These are phyloP conservation scores for Slavum lentiscoides DNA, from an alignment of 2,888 invertebrate genomes.

Conservation along the genomic window DNA sequence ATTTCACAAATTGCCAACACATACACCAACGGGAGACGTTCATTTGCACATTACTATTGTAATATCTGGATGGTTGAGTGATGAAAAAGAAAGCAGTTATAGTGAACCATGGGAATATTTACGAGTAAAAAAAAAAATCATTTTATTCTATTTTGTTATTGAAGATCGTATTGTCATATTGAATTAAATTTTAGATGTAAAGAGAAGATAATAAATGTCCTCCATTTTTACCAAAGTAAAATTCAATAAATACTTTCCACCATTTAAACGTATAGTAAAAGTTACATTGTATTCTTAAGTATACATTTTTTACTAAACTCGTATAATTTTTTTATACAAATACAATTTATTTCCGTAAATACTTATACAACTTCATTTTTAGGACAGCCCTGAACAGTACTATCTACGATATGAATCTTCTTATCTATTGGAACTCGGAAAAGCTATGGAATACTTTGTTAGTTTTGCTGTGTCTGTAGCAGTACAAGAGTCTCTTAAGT, in stretches of 20 bases:
- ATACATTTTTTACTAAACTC: too few species aligned
- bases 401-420: constrained; percentile 68
- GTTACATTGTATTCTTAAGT: too few species aligned
- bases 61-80: constrained; percentile 69
- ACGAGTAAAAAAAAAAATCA: constrained; percentile 27
- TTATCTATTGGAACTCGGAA: constrained; percentile 66
- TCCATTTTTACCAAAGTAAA: too few species aligned
- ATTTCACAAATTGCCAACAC: constrained; percentile 63
- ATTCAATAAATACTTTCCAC: too few species aligned
- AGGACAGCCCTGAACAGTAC: constrained; percentile 68
- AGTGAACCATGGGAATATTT: constrained; percentile 31
- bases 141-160: neutral
- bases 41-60: constrained; percentile 68
- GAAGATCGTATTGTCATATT: neutral
- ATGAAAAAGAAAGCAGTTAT: constrained; percentile 59
- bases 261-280: too few species aligned
- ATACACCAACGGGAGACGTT: constrained; percentile 51
- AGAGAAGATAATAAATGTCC: too few species aligned
- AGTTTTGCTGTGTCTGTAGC: constrained; percentile 65
- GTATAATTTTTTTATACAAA: neutral
- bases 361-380: constrained; percentile 58
- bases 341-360: neutral
- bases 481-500: constrained; percentile 69
- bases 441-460: constrained; percentile 67
- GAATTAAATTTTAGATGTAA: too few species aligned